Evolutionary conservation across 2,888 invertebrate genomes (phyloP).

Genomic region (Oconnorella tubifera): DNA sequence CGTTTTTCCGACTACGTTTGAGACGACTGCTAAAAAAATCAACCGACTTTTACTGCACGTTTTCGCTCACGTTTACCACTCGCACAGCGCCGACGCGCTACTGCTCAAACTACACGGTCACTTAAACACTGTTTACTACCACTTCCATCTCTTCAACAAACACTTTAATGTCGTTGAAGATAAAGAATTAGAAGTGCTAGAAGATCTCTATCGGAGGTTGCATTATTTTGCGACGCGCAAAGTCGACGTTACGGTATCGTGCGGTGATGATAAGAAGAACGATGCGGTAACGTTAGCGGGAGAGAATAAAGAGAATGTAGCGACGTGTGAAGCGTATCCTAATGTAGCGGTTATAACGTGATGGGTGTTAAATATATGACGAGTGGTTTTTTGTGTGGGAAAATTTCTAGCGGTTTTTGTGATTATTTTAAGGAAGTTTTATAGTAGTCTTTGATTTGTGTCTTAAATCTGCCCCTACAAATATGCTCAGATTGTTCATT

Average conservation of each 20-base stretch:
- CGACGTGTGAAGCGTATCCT: no score
- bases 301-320: not conserved
- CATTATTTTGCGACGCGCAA: slow-evolving; percentile 13
- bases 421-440: no score
- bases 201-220: slow-evolving; percentile 64
- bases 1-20: slow-evolving; percentile 90
- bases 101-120: slow-evolving; percentile 87
- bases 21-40: slow-evolving; percentile 91
- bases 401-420: no score
- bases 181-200: slow-evolving; percentile 91
- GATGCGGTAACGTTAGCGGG: no score
- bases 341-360: no score
- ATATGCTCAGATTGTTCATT: no score
- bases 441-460: no score
- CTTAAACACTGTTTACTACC: slow-evolving; percentile 94
- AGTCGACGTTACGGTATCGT: not conserved
- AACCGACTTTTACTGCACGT: slow-evolving; percentile 94
- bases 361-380: no score
- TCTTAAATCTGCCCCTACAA: no score
- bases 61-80: slow-evolving; percentile 95
- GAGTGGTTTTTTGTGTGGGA: no score
- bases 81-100: slow-evolving; percentile 93
- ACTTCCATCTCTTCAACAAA: slow-evolving; percentile 79
- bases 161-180: slow-evolving; percentile 88
- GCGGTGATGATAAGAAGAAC: not conserved